A percentile compares a stretch with the other conserved stretches of the same genome.
Evolutionary conservation across 2,113 vertebrate species (phyloP).

Genomic region (Pogonocichla stellata): DNA sequence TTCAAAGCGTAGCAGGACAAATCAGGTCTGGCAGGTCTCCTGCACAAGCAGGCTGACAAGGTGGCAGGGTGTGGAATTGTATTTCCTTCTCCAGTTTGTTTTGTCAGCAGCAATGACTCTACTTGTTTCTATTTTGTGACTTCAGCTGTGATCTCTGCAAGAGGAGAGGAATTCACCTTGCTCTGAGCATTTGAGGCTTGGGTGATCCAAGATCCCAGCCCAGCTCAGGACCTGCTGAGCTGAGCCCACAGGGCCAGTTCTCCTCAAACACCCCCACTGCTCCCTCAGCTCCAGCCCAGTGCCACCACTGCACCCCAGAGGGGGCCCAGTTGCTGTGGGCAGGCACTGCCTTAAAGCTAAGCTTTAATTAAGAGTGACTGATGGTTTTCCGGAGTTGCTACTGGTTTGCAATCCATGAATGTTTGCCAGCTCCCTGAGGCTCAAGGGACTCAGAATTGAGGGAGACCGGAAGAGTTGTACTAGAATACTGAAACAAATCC

Average conservation of each 20-base stretch:
- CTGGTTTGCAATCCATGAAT: background rate
- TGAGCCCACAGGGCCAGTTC: background rate
- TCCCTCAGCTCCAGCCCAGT: accelerated
- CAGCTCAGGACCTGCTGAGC: accelerated
- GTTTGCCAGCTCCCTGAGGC: background rate
- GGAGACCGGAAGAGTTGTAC: background rate
- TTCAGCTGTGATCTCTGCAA: background rate
- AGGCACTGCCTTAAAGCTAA: background rate
- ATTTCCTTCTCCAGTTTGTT: background rate
- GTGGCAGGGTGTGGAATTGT: background rate
- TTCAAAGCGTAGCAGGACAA: background rate
- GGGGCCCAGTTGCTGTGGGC: background rate
- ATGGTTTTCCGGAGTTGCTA: background rate
- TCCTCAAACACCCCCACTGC: background rate
- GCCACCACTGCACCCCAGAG: background rate
- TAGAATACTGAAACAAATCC: background rate
- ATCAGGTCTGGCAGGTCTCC: too few species aligned
- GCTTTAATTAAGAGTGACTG: background rate
- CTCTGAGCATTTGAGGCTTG: accelerated
- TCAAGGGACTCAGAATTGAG: background rate
- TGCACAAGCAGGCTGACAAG: background rate
- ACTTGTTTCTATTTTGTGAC: background rate
- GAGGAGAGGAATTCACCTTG: background rate
- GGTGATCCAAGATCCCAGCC: accelerated
- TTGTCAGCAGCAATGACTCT: background rate